Evolutionary conservation across 1,140 invertebrate genomes (phyloP).

Genomic region (Panagrolaimus sp.): DNA sequence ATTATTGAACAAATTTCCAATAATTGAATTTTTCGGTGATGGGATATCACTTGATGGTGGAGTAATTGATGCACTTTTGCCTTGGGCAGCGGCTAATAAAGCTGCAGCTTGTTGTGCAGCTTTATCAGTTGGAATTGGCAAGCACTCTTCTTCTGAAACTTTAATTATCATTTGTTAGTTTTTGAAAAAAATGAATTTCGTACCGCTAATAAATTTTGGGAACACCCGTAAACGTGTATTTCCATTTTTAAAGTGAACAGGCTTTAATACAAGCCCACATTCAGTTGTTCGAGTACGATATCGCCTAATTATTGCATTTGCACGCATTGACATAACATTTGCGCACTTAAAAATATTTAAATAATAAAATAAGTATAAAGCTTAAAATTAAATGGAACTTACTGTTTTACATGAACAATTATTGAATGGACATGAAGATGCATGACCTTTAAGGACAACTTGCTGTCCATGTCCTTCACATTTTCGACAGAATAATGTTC

Average conservation of each 20-base stretch:
- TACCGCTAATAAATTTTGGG: slow-evolving; percentile 57
- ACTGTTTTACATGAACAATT: slow-evolving; percentile 55
- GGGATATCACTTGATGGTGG: neutral
- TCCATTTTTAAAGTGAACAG: slow-evolving; percentile 57
- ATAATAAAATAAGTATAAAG: neutral
- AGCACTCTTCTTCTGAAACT: slow-evolving; percentile 50
- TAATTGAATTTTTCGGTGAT: slow-evolving; percentile 2
- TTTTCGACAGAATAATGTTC: slow-evolving; percentile 55
- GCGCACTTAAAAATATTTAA: slow-evolving; percentile 40
- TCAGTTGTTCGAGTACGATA: slow-evolving; percentile 54
- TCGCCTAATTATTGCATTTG: slow-evolving; percentile 54
- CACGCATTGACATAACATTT: slow-evolving; percentile 57
- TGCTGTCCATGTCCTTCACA: slow-evolving; percentile 55
- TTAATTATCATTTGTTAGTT: slow-evolving; percentile 13
- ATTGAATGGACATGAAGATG: slow-evolving; percentile 53
- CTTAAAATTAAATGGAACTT: neutral
- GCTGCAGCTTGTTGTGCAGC: neutral
- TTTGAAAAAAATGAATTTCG: slow-evolving; percentile 2
- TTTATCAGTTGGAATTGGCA: slow-evolving; percentile 47
- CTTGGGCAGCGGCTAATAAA: neutral
- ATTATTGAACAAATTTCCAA: slow-evolving; percentile 20
- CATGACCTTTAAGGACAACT: slow-evolving; percentile 52
- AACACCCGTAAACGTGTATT: slow-evolving; percentile 54
- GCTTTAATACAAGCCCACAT: slow-evolving; percentile 55
- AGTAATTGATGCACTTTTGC: slow-evolving; percentile 15